phyloP scores from a whole-genome alignment of 2,888 invertebrate species.

The Stenotaenia linearis region DNA sequence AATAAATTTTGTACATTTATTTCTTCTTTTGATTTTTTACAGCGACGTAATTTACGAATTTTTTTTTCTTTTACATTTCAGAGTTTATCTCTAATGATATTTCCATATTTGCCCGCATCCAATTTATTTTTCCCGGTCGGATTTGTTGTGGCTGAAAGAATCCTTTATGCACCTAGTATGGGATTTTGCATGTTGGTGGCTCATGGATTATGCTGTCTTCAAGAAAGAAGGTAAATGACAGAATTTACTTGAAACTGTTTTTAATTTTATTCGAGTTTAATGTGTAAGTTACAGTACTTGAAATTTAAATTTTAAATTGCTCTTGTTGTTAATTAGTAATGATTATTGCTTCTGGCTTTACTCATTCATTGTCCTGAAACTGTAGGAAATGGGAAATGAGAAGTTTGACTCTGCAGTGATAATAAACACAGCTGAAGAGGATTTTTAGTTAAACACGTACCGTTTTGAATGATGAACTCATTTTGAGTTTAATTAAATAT shows the following conservation, averaged over 20 bases:
- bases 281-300: too few species aligned
- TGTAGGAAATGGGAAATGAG: not conserved
- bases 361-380: not conserved
- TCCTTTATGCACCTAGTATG: constrained; percentile 95
- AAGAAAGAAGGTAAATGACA: constrained; percentile 23
- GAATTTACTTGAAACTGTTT: too few species aligned
- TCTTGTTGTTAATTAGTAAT: too few species aligned
- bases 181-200: constrained; percentile 90
- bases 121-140: constrained; percentile 97
- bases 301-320: too few species aligned
- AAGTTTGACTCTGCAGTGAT: too few species aligned
- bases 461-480: too few species aligned
- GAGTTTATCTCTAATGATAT: constrained; percentile 77
- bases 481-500: too few species aligned
- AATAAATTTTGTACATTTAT: not conserved
- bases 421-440: not conserved
- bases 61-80: constrained; percentile 47
- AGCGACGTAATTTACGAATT: not conserved
- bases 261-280: too few species aligned
- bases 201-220: not conserved
- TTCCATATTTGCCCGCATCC: constrained; percentile 92
- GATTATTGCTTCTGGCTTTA: not conserved
- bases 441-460: too few species aligned
- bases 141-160: constrained; percentile 91
- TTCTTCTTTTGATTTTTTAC: not conserved